Conservation (phyloP, 2,113 vertebrate species). For the Ardeotis arabs region DNA sequence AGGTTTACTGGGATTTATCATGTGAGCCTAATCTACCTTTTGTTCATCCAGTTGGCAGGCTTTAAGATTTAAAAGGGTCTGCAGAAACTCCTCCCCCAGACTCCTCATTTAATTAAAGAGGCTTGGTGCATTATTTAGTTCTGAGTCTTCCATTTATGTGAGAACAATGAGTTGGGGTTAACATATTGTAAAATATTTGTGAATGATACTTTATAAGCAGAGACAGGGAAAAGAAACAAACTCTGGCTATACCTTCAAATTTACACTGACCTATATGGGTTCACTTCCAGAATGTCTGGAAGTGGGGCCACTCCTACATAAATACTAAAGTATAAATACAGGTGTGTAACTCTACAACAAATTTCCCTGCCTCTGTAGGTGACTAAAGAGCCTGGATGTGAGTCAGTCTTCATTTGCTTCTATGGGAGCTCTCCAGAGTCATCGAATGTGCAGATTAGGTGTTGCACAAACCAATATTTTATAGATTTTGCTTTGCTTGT, state of each 20-base stretch:
- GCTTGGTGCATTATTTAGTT: conserved; percentile 57
- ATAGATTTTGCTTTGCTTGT: background rate
- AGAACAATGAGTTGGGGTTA: background rate
- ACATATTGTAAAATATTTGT: conserved; percentile 13
- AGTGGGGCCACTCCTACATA: background rate
- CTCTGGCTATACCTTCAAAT: background rate
- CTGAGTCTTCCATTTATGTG: conserved; percentile 19
- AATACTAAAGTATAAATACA: background rate
- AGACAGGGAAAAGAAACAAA: background rate
- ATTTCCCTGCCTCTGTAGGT: background rate
- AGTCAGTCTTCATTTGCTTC: background rate
- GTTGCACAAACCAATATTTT: background rate
- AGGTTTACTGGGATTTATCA: conserved; percentile 64
- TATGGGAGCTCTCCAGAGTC: background rate
- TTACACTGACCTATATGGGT: background rate
- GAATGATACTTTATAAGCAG: background rate
- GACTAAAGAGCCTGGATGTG: background rate
- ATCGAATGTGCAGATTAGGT: background rate
- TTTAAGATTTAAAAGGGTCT: conserved; percentile 63
- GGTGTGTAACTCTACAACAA: background rate
- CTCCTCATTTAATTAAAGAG: conserved; percentile 63
- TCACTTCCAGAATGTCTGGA: background rate
- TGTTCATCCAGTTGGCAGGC: conserved; percentile 61
- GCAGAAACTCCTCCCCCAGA: conserved; percentile 34
- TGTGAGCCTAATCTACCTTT: conserved; percentile 72